A percentile compares a stretch with the other conserved stretches of the same genome.
Conservation (phyloP, 2,113 vertebrate genomes). For the Gymnocephalus cernua region DNA sequence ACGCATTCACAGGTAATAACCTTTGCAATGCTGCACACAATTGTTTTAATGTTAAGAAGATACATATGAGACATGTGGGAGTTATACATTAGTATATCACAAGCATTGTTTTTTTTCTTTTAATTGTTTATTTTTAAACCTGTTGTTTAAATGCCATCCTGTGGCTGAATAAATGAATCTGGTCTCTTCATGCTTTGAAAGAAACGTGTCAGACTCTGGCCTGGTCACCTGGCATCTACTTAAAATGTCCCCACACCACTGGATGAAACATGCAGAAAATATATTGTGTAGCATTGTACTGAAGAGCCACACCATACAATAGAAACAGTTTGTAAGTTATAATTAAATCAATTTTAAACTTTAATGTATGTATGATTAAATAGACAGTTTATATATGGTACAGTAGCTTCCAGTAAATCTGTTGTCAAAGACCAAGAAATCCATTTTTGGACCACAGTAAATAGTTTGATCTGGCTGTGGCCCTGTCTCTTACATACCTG, state of each 20-base stretch:
- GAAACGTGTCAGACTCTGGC: background rate
- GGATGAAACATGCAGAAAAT: background rate
- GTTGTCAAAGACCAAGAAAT: background rate
- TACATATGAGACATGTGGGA: no score
- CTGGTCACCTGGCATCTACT: background rate
- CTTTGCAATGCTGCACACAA: background rate
- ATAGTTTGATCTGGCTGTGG: background rate
- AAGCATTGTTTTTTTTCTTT: background rate
- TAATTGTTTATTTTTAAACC: background rate
- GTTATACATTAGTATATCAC: background rate
- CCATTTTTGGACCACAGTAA: background rate
- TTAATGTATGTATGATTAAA: background rate
- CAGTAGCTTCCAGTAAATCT: background rate
- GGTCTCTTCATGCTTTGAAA: background rate
- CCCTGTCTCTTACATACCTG: slow-evolving; percentile 81
- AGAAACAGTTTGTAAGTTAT: background rate
- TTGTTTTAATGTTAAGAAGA: background rate
- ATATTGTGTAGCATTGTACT: background rate
- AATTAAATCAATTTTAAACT: background rate
- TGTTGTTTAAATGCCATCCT: background rate
- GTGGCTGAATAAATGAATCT: background rate
- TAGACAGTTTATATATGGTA: background rate
- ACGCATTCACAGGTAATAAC: background rate
- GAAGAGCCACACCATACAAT: background rate
- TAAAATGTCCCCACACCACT: background rate